A percentile compares a stretch with the other conserved stretches of the same genome.
Conservation (phyloP, 2,797 vertebrate species). For the Malacoctenus gilli region DNA sequence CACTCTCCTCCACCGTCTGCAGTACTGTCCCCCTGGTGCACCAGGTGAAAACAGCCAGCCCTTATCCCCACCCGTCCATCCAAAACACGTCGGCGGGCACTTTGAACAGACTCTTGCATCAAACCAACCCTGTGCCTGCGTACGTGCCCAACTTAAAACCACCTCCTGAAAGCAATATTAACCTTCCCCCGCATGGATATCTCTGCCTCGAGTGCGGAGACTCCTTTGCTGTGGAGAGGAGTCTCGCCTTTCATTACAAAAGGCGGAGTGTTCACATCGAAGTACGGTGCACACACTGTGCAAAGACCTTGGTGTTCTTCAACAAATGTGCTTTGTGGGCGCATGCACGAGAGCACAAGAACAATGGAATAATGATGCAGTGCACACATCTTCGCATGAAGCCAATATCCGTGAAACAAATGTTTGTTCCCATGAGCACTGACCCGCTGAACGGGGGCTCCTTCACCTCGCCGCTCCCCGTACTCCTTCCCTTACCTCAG, state of each 20-base stretch:
- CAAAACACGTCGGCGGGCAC: slow-evolving; percentile 84
- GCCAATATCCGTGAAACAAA: slow-evolving; percentile 90
- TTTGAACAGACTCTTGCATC: slow-evolving; percentile 89
- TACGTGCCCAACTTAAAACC: slow-evolving; percentile 93
- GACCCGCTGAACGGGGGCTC: slow-evolving; percentile 45
- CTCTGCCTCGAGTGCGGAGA: slow-evolving; percentile 96
- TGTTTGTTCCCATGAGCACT: slow-evolving; percentile 83
- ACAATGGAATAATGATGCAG: slow-evolving; percentile 92
- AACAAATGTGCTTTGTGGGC: slow-evolving; percentile 95
- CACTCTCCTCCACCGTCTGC: slow-evolving; percentile 81
- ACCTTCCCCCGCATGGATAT: slow-evolving; percentile 89
- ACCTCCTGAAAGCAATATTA: slow-evolving; percentile 87
- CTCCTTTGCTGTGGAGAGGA: slow-evolving; percentile 92
- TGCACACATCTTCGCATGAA: slow-evolving; percentile 96
- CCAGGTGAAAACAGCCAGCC: slow-evolving; percentile 88
- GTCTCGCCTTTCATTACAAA: slow-evolving; percentile 89
- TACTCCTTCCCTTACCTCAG: slow-evolving; percentile 32
- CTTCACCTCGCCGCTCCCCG: slow-evolving; percentile 16
- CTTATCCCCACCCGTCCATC: slow-evolving; percentile 59
- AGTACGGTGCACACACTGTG: slow-evolving; percentile 92
- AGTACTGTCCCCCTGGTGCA: slow-evolving; percentile 92
- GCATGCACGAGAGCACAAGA: slow-evolving; percentile 95
- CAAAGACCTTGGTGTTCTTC: slow-evolving; percentile 91
- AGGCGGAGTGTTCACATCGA: slow-evolving; percentile 95
- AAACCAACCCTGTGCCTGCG: slow-evolving; percentile 90